Percentiles rank a stretch among this genome's conserved stretches.
Conservation (phyloP, 2,113 vertebrate species). For the Phocoena phocoena region DNA sequence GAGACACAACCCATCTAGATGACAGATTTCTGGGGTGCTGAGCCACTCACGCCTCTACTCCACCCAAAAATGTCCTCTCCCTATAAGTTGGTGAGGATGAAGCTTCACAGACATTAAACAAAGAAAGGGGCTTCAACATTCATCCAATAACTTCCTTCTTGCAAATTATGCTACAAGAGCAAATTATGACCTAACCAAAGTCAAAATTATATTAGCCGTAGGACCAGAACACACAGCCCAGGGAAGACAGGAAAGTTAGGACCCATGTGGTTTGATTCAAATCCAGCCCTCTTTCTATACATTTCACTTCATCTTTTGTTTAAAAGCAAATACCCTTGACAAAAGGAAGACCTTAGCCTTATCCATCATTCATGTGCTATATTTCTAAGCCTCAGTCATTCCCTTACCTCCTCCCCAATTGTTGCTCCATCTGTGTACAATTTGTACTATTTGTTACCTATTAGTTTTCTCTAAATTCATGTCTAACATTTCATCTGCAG, state of each 20-base stretch:
- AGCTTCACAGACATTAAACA: neutral
- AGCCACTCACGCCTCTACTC: too few species aligned
- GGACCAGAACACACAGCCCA: neutral
- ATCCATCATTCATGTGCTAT: neutral
- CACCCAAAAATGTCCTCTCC: neutral
- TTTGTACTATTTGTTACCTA: neutral
- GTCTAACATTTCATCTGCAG: neutral
- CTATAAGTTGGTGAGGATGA: neutral
- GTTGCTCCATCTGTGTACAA: neutral
- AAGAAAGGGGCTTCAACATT: neutral
- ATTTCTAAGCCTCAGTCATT: neutral
- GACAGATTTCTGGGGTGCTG: neutral
- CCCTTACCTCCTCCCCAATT: neutral
- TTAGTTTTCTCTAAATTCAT: neutral
- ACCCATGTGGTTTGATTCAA: neutral
- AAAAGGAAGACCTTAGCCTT: neutral
- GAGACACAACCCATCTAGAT: neutral
- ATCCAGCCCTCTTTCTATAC: neutral
- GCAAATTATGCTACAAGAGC: neutral
- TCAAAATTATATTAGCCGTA: neutral
- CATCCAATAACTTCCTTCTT: neutral
- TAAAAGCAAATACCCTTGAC: neutral
- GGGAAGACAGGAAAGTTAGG: neutral
- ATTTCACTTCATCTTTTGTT: neutral
- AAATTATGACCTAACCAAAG: neutral